A percentile compares a stretch with the other conserved stretches of the same genome.
phyloP scores from a whole-genome alignment of 2,113 vertebrate species.

The Peucedramus taeniatus region DNA sequence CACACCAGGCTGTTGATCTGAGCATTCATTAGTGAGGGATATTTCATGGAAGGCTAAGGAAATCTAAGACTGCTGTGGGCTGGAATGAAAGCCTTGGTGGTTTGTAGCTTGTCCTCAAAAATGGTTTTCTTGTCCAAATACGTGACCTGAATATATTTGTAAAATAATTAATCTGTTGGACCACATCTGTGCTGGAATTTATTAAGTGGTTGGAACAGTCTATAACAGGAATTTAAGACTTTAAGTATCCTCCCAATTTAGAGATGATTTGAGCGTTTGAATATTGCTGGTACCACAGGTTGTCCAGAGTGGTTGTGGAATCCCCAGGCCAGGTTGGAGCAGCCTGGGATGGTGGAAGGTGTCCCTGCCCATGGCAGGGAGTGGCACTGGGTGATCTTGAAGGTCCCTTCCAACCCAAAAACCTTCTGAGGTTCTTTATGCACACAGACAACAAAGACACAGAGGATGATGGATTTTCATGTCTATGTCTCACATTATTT shows the following conservation, averaged over 20 bases:
- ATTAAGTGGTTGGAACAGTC: not conserved
- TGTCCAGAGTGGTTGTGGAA: not conserved
- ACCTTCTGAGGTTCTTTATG: not conserved
- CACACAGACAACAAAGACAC: not conserved
- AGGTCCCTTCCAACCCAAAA: not conserved
- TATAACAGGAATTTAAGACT: accelerated
- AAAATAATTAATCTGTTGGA: not conserved
- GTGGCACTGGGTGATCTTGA: accelerated
- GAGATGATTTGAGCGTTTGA: not conserved
- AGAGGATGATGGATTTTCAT: not conserved
- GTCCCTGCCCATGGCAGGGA: not conserved
- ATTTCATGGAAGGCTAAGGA: not conserved
- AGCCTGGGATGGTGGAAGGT: accelerated
- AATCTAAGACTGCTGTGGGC: not conserved
- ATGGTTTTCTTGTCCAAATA: not conserved
- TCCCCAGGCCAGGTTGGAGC: not conserved
- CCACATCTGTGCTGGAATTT: not conserved
- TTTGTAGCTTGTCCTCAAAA: not conserved
- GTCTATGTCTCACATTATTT: accelerated
- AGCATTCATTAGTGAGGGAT: not conserved
- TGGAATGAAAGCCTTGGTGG: not conserved
- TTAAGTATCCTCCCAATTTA: not conserved
- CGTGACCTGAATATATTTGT: not conserved
- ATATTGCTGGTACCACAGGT: accelerated
- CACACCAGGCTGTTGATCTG: not conserved